A percentile compares a stretch with the other conserved stretches of the same genome.
Conservation (phyloP, 2,888 invertebrate species). For the Metopia argyrocephala region DNA sequence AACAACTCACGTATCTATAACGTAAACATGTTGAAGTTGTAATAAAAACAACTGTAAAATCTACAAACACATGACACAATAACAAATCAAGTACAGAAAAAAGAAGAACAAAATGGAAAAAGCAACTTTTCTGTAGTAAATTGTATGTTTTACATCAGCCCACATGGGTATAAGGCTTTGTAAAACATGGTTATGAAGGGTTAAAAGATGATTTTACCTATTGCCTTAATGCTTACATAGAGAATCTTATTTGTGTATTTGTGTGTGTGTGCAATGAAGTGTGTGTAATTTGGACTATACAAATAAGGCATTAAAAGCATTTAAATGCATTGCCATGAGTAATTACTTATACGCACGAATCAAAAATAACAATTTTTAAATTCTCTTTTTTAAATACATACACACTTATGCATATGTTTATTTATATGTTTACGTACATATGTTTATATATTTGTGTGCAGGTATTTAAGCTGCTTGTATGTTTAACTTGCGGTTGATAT, state of each 20-base stretch:
- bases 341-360: conserved; percentile 59
- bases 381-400: neutral
- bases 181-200: conserved; percentile 36
- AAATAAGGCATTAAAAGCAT: neutral
- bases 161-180: conserved; percentile 2
- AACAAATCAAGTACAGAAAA: conserved; percentile 22
- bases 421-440: neutral
- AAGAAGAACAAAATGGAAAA: neutral
- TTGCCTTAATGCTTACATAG: neutral
- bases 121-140: neutral
- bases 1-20: conserved; percentile 42
- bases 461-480: neutral
- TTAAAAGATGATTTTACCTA: conserved; percentile 25
- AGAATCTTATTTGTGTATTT: neutral
- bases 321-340: conserved; percentile 27
- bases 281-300: too few relatives aligned
- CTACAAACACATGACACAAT: too few relatives aligned
- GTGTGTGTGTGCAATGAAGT: neutral
- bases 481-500: conserved; percentile 30
- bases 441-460: neutral
- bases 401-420: neutral
- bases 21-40: conserved; percentile 33
- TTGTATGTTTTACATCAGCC: conserved; percentile 19
- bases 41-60: conserved; percentile 22
- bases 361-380: conserved; percentile 29